Evolutionary conservation across 2,888 invertebrate genomes (phyloP).

Genomic region (Petrophora chlorosata): DNA sequence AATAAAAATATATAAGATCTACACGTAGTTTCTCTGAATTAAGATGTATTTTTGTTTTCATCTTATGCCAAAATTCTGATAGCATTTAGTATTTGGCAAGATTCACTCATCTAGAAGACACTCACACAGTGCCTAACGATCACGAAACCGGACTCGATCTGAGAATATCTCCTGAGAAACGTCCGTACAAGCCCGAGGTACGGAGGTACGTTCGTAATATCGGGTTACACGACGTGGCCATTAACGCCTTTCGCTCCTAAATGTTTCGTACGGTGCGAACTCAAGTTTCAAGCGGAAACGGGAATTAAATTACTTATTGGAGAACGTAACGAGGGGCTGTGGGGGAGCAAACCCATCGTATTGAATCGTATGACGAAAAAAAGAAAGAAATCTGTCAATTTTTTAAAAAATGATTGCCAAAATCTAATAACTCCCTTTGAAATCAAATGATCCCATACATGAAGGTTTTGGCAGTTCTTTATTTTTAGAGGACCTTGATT

Average conservation of each 20-base stretch:
- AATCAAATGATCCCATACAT: too few species aligned
- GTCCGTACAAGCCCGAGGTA: constrained; percentile 39
- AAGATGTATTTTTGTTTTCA: constrained; percentile 1
- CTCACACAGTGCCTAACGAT: constrained; percentile 15
- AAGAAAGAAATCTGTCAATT: too few species aligned
- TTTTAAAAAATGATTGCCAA: too few species aligned
- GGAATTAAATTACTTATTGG: constrained; percentile 36
- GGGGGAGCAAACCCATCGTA: too few species aligned
- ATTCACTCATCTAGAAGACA: constrained; percentile 1
- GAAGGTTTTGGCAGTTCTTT: too few species aligned
- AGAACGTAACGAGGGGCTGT: too few species aligned
- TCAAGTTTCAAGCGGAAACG: constrained; percentile 33
- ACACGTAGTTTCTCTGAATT: too few species aligned
- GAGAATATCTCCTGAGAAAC: constrained; percentile 34
- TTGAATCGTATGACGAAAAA: too few species aligned
- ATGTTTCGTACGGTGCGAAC: constrained; percentile 39
- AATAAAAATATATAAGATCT: too few species aligned
- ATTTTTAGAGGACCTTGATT: too few species aligned
- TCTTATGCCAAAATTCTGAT: background rate
- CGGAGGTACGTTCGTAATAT: constrained; percentile 51
- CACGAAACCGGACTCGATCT: constrained; percentile 15
- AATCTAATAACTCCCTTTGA: too few species aligned
- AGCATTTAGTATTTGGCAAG: constrained; percentile 1
- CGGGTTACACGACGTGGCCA: constrained; percentile 58
- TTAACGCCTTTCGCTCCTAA: constrained; percentile 52